Evolutionary conservation across 2,888 invertebrate genomes (phyloP).

Genomic region (Leucophora obtusa): DNA sequence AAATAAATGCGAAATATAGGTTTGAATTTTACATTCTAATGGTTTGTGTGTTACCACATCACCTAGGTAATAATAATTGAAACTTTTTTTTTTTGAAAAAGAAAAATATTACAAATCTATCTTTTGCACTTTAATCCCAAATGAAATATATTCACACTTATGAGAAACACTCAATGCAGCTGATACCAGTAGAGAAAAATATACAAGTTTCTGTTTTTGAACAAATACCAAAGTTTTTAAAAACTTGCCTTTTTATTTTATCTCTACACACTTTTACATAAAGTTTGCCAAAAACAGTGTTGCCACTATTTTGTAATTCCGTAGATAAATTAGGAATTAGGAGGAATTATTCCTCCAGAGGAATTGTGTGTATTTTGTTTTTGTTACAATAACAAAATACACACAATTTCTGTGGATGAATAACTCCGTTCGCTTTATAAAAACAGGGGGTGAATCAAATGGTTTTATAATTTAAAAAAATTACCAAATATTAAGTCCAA

Average conservation of each 20-base stretch:
- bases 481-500: too few relatives aligned
- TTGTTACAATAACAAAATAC: too few relatives aligned
- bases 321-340: too few relatives aligned
- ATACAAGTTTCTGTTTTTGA: not conserved
- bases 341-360: too few relatives aligned
- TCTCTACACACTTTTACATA: not conserved
- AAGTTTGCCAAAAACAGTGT: not conserved
- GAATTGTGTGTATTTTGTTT: too few relatives aligned
- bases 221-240: not conserved
- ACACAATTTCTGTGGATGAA: too few relatives aligned
- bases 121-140: slow-evolving; percentile 3
- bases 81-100: not conserved
- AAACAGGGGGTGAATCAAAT: too few relatives aligned
- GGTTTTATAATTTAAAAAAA: too few relatives aligned
- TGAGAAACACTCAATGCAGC: not conserved
- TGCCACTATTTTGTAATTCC: not conserved
- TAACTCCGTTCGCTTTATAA: too few relatives aligned
- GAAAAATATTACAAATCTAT: not conserved
- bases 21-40: not conserved
- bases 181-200: not conserved
- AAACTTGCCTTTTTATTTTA: not conserved
- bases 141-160: slow-evolving; percentile 1
- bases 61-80: not conserved
- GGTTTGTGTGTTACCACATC: not conserved
- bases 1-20: not conserved